A percentile compares a stretch with the other conserved stretches of the same genome.
Evolutionary conservation across 2,888 invertebrate species (phyloP).

Genomic region (Rotaria sp.): DNA sequence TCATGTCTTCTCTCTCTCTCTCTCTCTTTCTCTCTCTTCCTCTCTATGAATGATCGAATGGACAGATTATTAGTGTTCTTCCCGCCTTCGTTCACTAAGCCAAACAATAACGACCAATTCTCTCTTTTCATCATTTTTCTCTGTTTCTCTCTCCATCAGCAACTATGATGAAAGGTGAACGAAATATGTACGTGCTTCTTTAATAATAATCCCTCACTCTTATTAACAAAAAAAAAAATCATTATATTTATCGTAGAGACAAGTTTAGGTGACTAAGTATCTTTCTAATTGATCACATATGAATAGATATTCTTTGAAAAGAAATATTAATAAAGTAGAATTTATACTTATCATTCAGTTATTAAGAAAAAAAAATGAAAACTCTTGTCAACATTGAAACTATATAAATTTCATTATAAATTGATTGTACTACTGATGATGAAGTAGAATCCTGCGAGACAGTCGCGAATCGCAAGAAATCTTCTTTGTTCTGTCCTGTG

Average conservation of each 20-base stretch:
- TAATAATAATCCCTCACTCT: background rate
- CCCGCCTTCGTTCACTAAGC: conserved; percentile 17
- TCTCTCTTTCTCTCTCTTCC: background rate
- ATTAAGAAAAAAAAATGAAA: too few species aligned
- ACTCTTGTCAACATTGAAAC: too few species aligned
- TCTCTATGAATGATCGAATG: background rate
- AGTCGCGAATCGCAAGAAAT: too few species aligned
- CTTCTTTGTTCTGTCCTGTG: too few species aligned
- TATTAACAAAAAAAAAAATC: background rate
- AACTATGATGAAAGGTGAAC: background rate
- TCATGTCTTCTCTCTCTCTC: background rate
- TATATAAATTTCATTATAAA: too few species aligned
- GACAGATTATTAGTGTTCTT: conserved; percentile 15
- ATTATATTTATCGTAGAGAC: background rate
- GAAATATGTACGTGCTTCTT: background rate
- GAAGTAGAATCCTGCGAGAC: too few species aligned
- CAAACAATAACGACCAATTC: background rate
- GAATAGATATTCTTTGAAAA: background rate
- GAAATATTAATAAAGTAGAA: too few species aligned
- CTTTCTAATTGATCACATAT: background rate
- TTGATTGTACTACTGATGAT: too few species aligned
- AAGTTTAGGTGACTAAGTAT: background rate
- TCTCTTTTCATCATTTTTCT: background rate
- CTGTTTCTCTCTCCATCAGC: background rate
- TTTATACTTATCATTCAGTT: too few species aligned